A percentile compares a stretch with the other conserved stretches of the same genome.
Evolutionary conservation across 2,888 invertebrate species (phyloP).

Genomic region (Zhuqinia jingwanae): DNA sequence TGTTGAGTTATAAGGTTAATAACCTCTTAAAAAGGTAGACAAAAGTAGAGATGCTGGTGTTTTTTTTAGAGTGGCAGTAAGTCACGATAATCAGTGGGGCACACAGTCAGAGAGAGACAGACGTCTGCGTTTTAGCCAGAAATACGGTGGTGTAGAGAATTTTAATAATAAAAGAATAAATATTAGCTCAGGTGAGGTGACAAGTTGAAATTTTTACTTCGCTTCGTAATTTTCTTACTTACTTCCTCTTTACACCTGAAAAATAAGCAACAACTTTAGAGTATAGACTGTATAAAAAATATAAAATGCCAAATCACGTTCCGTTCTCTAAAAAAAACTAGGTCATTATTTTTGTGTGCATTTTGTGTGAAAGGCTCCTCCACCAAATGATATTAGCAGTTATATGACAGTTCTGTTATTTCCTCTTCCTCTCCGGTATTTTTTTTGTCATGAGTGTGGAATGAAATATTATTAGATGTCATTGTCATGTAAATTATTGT

Average conservation of each 20-base stretch:
- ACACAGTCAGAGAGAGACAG: neutral
- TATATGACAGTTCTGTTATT: neutral
- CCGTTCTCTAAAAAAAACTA: neutral
- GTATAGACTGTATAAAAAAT: neutral
- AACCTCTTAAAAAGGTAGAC: neutral
- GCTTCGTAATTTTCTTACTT: neutral
- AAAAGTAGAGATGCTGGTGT: neutral
- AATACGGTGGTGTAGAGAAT: neutral
- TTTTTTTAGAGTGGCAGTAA: neutral
- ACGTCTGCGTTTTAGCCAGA: neutral
- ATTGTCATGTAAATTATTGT: too few relatives aligned
- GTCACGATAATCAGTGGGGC: neutral
- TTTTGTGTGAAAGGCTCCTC: neutral
- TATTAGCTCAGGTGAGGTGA: slow-evolving; percentile 26
- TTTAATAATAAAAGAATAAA: slow-evolving; percentile 2
- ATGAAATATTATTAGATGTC: neutral
- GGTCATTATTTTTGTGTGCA: too few relatives aligned
- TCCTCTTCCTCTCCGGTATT: neutral
- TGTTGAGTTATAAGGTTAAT: neutral
- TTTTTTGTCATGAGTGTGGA: neutral
- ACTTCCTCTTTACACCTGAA: neutral
- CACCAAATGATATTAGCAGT: neutral
- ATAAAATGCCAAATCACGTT: neutral
- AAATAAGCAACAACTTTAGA: too few relatives aligned
- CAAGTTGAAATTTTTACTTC: neutral